Conservation (phyloP, 2,113 vertebrate species). For the Tiliqua scincoides region DNA sequence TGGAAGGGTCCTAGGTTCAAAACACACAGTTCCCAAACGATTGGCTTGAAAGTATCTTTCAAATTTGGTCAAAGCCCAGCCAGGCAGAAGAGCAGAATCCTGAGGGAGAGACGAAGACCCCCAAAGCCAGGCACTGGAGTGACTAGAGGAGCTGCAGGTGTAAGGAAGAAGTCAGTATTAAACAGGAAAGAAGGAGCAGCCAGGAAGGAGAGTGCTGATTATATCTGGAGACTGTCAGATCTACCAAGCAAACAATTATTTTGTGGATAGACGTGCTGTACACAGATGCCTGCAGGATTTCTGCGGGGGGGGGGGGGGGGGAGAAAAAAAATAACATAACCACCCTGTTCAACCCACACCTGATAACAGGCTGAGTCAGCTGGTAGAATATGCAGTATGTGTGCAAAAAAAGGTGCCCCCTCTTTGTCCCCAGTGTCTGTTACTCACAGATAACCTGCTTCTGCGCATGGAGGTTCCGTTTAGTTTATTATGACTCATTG, state of each 20-base stretch:
- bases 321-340: slow-evolving; percentile 8
- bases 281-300: slow-evolving; percentile 66
- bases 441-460: no score
- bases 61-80: background rate
- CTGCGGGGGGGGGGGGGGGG: slow-evolving; percentile 27
- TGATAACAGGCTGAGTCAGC: slow-evolving; percentile 49
- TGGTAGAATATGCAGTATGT: slow-evolving; percentile 29
- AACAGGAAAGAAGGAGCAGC: no score
- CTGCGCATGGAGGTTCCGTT: no score
- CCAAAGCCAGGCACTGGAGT: background rate
- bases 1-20: background rate
- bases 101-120: background rate
- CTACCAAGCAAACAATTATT: slow-evolving; percentile 68
- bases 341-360: slow-evolving; percentile 65
- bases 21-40: background rate
- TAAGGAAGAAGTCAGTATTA: slow-evolving; percentile 34
- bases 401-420: slow-evolving; percentile 33
- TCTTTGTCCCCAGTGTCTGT: no score
- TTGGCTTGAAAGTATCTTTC: background rate
- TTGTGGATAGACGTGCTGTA: slow-evolving; percentile 58
- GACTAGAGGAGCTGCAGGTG: slow-evolving; percentile 26
- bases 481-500: no score
- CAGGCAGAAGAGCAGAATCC: background rate
- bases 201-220: slow-evolving; percentile 34
- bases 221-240: slow-evolving; percentile 69